Base-by-base conservation (phyloP, 2,113 vertebrate genomes). In the Amazona guildingii region DNA sequence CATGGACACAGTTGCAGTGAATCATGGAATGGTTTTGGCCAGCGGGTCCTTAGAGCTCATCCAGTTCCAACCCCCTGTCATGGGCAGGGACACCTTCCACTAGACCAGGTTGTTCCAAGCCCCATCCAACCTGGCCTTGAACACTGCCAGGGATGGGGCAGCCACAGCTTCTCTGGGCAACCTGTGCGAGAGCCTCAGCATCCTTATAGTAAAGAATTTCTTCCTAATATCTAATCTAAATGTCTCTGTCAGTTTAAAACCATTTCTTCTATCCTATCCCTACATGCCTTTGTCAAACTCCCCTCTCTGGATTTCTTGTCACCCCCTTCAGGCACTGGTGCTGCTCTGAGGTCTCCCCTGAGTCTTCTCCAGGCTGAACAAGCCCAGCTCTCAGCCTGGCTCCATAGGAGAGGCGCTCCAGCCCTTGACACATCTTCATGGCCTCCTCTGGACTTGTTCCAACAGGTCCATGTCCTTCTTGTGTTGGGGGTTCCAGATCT, bases 1-100 rank as follows among this genome's bases (percentile, higher is more conserved):
- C 54, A 10, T 0, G 10, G 62, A 39, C 43, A 19, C 0, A 0
- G 37, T 6, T 16, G 49, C 0, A 4, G 48, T 24, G 21, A 59
- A 59, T 35, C 57, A 24, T 7, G 35, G 21, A 59, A 35, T 35
- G 33, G 33, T 59, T 59, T 35, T 21, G 13, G 57, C n/a, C 1
- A 3, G 35, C 14, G 9, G 33, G 21, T 59, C 33, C 21, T 35
- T 35, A n/a, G 35, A 35, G 21, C 21, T 35, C 57, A 59, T 59
- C 21, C 57, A 59, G 21, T 59, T 59, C 21, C 20, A 59, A 24
- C 4, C 21, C 55, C 13, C 57, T 59, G 57, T 33, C 57, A 59
- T 0, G 3, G 33, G 57, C 57, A n/a, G 6, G 55, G 20, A 15
- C 33, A 59, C 55, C 55, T 59, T n/a, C 55, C 21, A 9, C 57